Percentiles rank a stretch among this genome's conserved stretches.
Conservation (phyloP, 2,113 vertebrate species). For the Barbus barbus region DNA sequence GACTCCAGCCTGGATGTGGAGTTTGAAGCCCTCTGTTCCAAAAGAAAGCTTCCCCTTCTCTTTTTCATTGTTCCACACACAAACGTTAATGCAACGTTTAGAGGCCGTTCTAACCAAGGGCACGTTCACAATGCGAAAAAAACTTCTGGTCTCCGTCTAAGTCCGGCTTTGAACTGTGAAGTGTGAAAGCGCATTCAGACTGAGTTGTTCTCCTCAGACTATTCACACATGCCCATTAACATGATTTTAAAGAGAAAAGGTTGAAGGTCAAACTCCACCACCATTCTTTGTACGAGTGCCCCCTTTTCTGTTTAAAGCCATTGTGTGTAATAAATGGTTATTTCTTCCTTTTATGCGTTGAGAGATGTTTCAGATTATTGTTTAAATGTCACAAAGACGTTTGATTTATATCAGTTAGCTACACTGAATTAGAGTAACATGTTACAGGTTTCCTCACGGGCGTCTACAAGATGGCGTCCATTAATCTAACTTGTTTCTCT, state of each 20-base stretch:
- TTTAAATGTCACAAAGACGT: background rate
- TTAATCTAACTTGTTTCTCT: conserved; percentile 35
- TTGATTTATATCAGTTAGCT: conserved; percentile 25
- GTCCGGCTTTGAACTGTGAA: conserved; percentile 47
- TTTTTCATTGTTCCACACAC: conserved; percentile 57
- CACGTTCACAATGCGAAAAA: background rate
- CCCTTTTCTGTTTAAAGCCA: conserved; percentile 23
- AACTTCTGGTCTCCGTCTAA: background rate
- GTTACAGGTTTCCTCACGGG: conserved; percentile 23
- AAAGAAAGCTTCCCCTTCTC: conserved; percentile 52
- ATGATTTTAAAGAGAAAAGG: conserved; percentile 33
- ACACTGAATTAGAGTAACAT: conserved; percentile 14
- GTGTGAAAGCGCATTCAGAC: conserved; percentile 42
- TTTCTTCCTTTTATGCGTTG: background rate
- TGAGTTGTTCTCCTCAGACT: conserved; percentile 18
- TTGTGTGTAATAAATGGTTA: conserved; percentile 24
- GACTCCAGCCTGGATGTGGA: conserved; percentile 62
- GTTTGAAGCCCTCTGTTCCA: conserved; percentile 62
- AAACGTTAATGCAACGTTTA: conserved; percentile 43
- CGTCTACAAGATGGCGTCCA: conserved; percentile 9
- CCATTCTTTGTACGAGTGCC: conserved; percentile 10
- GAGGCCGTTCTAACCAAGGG: background rate
- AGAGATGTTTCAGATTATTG: conserved; percentile 31
- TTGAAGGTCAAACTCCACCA: conserved; percentile 36
- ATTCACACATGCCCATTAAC: conserved; percentile 32